Conservation (phyloP, 2,888 invertebrate genomes). For the Syrphus vitripennis region DNA sequence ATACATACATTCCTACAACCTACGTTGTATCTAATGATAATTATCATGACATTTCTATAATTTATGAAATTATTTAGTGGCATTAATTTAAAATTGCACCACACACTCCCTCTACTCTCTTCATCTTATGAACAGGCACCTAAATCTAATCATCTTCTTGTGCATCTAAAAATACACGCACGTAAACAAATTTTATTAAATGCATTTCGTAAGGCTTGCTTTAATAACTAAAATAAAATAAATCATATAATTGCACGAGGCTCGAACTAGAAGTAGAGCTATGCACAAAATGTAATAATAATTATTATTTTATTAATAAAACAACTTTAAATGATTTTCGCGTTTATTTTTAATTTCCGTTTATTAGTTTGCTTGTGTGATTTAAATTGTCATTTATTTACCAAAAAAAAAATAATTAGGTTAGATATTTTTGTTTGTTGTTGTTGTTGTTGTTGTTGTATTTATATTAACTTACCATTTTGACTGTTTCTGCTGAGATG, state of each 20-base stretch:
- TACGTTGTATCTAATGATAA: not conserved
- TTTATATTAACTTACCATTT: constrained; percentile 47
- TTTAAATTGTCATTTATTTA: not conserved
- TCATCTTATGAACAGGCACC: not conserved
- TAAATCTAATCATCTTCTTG: not conserved
- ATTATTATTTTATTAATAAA: constrained; percentile 17
- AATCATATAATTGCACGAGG: constrained; percentile 10
- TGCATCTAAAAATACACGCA: constrained; percentile 44
- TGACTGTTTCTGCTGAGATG: constrained; percentile 52
- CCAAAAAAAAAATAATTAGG: not conserved
- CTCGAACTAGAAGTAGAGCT: not conserved
- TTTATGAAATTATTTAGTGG: constrained; percentile 62
- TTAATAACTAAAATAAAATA: constrained; percentile 43
- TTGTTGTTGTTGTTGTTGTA: not conserved
- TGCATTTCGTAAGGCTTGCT: constrained; percentile 19
- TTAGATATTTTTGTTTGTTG: not conserved
- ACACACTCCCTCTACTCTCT: not conserved
- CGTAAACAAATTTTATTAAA: constrained; percentile 41
- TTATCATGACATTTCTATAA: constrained; percentile 24
- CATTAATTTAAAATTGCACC: constrained; percentile 26
- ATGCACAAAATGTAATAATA: not conserved
- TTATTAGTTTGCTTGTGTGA: constrained; percentile 12
- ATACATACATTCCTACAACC: not conserved
- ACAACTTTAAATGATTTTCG: constrained; percentile 20
- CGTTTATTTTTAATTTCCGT: constrained; percentile 21